Conservation (phyloP, 2,888 invertebrate species). For the Stegana nigrithorax region DNA sequence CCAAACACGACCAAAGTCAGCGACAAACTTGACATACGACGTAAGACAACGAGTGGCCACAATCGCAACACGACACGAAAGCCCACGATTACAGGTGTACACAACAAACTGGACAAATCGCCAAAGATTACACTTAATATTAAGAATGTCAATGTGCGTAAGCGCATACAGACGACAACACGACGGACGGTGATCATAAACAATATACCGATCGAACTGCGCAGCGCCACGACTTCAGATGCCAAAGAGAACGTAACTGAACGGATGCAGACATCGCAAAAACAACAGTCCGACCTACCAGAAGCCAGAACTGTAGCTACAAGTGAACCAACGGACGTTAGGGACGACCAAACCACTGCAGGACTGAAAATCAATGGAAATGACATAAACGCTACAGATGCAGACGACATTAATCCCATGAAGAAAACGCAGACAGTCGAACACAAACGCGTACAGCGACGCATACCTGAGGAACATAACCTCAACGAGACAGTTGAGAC, state of each 20-base stretch:
- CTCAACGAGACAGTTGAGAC: not conserved
- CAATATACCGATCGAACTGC: conserved; percentile 62
- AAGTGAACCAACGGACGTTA: not conserved
- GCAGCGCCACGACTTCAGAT: conserved; percentile 42
- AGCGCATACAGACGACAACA: conserved; percentile 39
- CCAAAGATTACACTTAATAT: conserved; percentile 42
- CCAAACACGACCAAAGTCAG: conserved; percentile 68
- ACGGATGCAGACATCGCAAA: conserved; percentile 9
- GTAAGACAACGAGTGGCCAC: conserved; percentile 61
- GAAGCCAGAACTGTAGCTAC: conserved; percentile 17
- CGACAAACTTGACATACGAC: conserved; percentile 73
- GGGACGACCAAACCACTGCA: no score
- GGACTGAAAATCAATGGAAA: not conserved
- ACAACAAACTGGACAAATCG: conserved; percentile 62
- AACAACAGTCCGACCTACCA: not conserved
- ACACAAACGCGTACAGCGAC: conserved; percentile 32
- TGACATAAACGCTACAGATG: not conserved
- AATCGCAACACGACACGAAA: conserved; percentile 59
- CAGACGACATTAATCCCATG: conserved; percentile 18
- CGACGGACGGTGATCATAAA: conserved; percentile 62
- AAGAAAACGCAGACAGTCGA: conserved; percentile 5
- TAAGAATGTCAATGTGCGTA: conserved; percentile 41
- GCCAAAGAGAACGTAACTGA: conserved; percentile 15
- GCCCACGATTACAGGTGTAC: conserved; percentile 47
- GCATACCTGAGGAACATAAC: not conserved